These are phyloP conservation scores for Aplodontia rufa DNA, from an alignment of 2,113 vertebrate genomes.

Conservation along the genomic window DNA sequence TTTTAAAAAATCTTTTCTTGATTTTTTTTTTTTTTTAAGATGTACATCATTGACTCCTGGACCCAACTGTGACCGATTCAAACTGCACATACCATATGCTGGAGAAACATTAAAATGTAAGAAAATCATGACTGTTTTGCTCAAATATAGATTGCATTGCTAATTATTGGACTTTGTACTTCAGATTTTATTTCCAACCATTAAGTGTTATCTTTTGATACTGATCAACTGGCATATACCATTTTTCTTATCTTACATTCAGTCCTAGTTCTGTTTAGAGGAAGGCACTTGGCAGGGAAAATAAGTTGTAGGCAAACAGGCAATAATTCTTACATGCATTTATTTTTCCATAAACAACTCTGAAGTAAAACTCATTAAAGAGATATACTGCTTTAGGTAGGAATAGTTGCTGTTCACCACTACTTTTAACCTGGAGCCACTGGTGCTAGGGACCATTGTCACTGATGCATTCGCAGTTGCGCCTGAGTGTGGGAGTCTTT, in stretches of 20 bases:
- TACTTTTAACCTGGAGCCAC: background rate
- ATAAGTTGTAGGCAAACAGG: background rate
- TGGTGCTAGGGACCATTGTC: background rate
- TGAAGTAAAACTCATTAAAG: background rate
- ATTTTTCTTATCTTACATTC: conserved; percentile 17
- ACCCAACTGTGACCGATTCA: conserved; percentile 98
- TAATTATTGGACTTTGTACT: background rate
- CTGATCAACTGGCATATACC: background rate
- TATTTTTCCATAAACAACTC: background rate
- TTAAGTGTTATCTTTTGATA: background rate
- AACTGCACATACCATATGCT: conserved; percentile 98
- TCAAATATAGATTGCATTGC: background rate
- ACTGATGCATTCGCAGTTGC: background rate
- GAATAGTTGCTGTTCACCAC: background rate
- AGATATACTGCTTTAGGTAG: background rate
- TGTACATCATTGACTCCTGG: conserved; percentile 95
- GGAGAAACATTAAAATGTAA: conserved; percentile 99
- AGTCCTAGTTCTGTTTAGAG: conserved; percentile 34
- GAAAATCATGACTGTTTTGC: conserved; percentile 68
- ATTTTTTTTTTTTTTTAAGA: conserved; percentile 81
- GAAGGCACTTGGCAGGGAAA: background rate
- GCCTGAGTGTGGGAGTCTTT: background rate
- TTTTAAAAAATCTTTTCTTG: background rate
- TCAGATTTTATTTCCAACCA: conserved; percentile 22
- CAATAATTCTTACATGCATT: background rate